These are phyloP conservation scores for Ciona savignyi DNA, from an alignment of 23 tunicate species.

Conservation along the genomic window DNA sequence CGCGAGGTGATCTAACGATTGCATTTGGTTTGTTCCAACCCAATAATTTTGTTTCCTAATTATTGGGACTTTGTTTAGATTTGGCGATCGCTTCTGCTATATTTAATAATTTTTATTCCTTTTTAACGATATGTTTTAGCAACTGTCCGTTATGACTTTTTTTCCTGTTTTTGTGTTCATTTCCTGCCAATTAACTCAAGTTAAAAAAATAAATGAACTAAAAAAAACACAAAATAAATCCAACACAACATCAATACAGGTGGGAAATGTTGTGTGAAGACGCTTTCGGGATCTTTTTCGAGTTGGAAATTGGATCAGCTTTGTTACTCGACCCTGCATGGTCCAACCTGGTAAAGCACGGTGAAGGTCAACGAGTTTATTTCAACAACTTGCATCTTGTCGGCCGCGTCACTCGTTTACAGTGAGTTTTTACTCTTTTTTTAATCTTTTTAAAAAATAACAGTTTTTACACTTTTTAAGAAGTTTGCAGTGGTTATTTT, in stretches of 20 bases:
- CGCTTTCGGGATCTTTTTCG: slow-evolving; percentile 75
- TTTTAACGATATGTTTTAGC: too few relatives aligned
- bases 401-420: slow-evolving; percentile 47
- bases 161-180: too few relatives aligned
- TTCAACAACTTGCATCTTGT: slow-evolving; percentile 30
- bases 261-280: slow-evolving; percentile 56
- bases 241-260: slow-evolving; percentile 1
- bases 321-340: slow-evolving; percentile 7
- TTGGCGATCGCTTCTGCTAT: too few relatives aligned
- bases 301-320: slow-evolving; percentile 13
- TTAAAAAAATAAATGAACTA: too few relatives aligned
- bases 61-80: too few relatives aligned
- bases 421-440: slow-evolving; percentile 24
- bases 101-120: too few relatives aligned
- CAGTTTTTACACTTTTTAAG: too few relatives aligned
- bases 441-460: too few relatives aligned
- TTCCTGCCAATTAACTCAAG: too few relatives aligned
- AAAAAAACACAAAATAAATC: neutral
- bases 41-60: neutral
- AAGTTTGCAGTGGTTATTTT: too few relatives aligned
- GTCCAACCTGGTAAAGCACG: slow-evolving; percentile 30
- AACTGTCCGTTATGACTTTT: too few relatives aligned
- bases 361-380: slow-evolving; percentile 71
- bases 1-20: neutral
- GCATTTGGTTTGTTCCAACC: neutral